Evolutionary conservation across 2,888 invertebrate species (phyloP), one percentile per base, ranked within the genome.

Genomic region (Periphyllus acericola): DNA sequence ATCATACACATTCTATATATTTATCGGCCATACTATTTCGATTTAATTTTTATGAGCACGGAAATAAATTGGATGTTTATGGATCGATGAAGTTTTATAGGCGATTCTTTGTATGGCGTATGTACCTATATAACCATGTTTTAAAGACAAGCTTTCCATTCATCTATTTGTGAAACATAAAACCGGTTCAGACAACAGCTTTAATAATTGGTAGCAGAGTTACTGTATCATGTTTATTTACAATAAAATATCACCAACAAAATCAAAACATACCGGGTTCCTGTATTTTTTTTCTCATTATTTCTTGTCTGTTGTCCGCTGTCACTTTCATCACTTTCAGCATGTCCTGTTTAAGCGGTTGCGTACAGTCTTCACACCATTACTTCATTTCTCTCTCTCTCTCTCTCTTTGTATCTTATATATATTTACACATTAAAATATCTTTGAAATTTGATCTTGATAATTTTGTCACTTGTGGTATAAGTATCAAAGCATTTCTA

Each of bases 271-370:
- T 21, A 60, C 21, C 60, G 21, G 60, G 60, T 60, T 60, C 6
- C 25, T 8, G 60, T 25, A 60, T 60, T 60, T 32, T 32, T 46
- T 46, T 46, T 21, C 17, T 60, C 32, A 29, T 46, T 14, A n/a
- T 46, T 82, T 82, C 66, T 79, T 74, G 74, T 74, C 19, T 74
- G 34, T 34, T 36, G 25, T 36, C 29, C 21, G 34, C 2, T 74
- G 74, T 74, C 74, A 74, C 74, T 55, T 52, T 66, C 34, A 52
- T 36, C 32, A 79, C 29, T 34, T 82, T 60, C 36, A 55, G 25
- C 68, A 25, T 21, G 32, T 60, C 32, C 19, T 34, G 52, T 40
- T 36, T 19, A 60, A 60, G 25, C 60, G 6, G 60, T 60, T 60
- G 60, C 21, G 21, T 60, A 46, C 11, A 25, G 60, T 60, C 19